Base-by-base conservation (phyloP, 2,113 vertebrate species). In the Litocranius walleri region DNA sequence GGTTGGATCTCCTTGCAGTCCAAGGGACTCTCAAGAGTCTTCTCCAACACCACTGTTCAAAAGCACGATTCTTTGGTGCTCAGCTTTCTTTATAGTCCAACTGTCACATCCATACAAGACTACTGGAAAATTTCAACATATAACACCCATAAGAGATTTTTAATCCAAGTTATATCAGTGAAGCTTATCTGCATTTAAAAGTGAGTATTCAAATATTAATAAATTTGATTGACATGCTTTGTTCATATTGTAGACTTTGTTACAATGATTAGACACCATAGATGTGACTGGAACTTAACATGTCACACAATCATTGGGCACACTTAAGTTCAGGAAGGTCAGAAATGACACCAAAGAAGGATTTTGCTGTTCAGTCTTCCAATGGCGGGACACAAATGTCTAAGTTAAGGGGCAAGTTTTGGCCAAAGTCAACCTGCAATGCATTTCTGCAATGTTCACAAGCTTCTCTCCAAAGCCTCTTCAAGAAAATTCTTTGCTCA, bases 51-150 rank as follows among this genome's bases (percentile, higher is more conserved):
- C 19, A 71, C 10, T 0, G 0, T 74, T 74, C 67, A 74, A 74
- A 74, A 74, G n/a, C 3, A 74, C 9, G 6, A 13, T 40, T 71
- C 19, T 71, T 71, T 0, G 5, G n/a, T 0, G 0, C 11, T 74
- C 19, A 74, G n/a, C 36, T 74, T 74, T 40, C 67, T 40, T 23
- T 23, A 40, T 40, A 74, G 67, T 40, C 10, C 67, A 25, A 74
- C n/a, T 74, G 10, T 74, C 36, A 74, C 36, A 74, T 40, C 36
- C 36, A 6, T 74, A 74, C 21, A 74, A 74, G n/a, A 74, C 19
- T 74, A 74, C n/a, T 40, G 5, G 67, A 74, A 74, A 84, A 91
- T 86, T 95, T 62, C 61, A 88, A 88, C n/a, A 85, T 95, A 45
- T 67, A 48, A 94, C 89, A 83, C n/a, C 40, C 57, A 92, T 23